phyloP scores from a whole-genome alignment of 1,140 invertebrate genomes.

The Aphidius gifuensis region DNA sequence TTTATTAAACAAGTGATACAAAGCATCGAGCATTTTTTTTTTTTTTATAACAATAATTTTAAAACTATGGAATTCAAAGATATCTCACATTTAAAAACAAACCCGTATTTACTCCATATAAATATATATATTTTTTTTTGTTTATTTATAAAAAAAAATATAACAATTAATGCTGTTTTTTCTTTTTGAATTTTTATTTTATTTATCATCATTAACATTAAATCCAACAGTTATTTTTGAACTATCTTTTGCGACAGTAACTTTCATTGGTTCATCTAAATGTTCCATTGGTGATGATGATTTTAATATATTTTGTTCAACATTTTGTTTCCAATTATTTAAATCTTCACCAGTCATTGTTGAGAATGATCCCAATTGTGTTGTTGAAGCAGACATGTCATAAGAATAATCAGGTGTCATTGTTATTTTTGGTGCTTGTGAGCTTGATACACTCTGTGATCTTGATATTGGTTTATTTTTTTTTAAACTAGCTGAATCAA shows the following conservation, averaged over 20 bases:
- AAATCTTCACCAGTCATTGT: constrained; percentile 50
- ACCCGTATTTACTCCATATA: too few species aligned
- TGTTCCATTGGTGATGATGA: constrained; percentile 5
- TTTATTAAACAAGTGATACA: too few species aligned
- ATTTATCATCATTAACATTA: constrained; percentile 31
- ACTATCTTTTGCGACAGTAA: constrained; percentile 49
- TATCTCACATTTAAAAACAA: too few species aligned
- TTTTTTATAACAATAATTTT: too few species aligned
- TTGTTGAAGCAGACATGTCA: constrained; percentile 27
- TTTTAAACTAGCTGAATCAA: constrained; percentile 8
- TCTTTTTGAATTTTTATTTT: too few species aligned
- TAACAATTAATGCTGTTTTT: too few species aligned
- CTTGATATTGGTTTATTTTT: constrained; percentile 32
- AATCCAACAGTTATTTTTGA: constrained; percentile 46
- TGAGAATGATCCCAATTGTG: constrained; percentile 47
- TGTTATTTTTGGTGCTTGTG: constrained; percentile 27
- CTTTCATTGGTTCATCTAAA: constrained; percentile 38
- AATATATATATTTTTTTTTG: too few species aligned
- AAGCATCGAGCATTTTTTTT: too few species aligned
- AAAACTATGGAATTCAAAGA: too few species aligned
- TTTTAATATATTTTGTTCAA: constrained; percentile 16
- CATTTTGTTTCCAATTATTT: constrained; percentile 43
- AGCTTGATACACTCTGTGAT: constrained; percentile 48
- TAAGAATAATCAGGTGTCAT: constrained; percentile 24
- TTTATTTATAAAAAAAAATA: too few species aligned